Conservation (phyloP, 1,140 invertebrate genomes). For the Temnothorax longispinosus region DNA sequence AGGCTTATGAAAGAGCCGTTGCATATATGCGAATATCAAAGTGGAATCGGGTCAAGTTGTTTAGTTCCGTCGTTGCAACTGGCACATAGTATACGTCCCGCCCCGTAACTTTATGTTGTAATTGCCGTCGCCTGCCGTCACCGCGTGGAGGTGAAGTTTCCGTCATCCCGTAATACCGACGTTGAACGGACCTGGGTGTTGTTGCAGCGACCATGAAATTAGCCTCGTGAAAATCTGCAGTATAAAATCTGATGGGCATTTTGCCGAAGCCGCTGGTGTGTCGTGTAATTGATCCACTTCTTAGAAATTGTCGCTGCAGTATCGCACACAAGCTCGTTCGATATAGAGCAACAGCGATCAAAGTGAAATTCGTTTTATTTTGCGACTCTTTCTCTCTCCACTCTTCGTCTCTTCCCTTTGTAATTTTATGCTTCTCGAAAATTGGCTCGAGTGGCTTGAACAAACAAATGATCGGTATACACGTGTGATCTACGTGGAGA, state of each 20-base stretch:
- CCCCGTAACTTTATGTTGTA: slow-evolving; percentile 56
- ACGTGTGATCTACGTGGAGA: slow-evolving; percentile 12
- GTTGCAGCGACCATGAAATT: slow-evolving; percentile 39
- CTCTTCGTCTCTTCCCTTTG: neutral
- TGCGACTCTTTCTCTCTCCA: neutral
- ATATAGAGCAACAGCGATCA: neutral
- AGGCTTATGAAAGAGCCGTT: slow-evolving; percentile 32
- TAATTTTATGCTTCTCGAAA: slow-evolving; percentile 34
- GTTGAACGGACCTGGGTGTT: neutral
- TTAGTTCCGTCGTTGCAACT: slow-evolving; percentile 22
- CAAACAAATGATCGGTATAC: neutral
- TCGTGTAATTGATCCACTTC: neutral
- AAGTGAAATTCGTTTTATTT: slow-evolving; percentile 27
- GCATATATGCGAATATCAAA: slow-evolving; percentile 17
- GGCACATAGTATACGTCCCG: slow-evolving; percentile 26
- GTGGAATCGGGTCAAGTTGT: slow-evolving; percentile 59
- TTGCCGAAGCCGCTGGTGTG: slow-evolving; percentile 10
- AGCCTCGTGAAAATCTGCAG: slow-evolving; percentile 7
- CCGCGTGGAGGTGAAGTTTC: slow-evolving; percentile 40
- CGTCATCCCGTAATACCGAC: slow-evolving; percentile 30
- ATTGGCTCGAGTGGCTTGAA: slow-evolving; percentile 1
- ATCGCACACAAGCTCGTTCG: neutral
- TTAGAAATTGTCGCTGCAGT: neutral
- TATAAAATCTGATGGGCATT: slow-evolving; percentile 31
- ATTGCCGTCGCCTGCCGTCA: slow-evolving; percentile 43